Percentiles rank a stretch among this genome's conserved stretches.
Evolutionary conservation across 1,140 invertebrate genomes (phyloP).

Genomic region (Dreissena rostriformis): DNA sequence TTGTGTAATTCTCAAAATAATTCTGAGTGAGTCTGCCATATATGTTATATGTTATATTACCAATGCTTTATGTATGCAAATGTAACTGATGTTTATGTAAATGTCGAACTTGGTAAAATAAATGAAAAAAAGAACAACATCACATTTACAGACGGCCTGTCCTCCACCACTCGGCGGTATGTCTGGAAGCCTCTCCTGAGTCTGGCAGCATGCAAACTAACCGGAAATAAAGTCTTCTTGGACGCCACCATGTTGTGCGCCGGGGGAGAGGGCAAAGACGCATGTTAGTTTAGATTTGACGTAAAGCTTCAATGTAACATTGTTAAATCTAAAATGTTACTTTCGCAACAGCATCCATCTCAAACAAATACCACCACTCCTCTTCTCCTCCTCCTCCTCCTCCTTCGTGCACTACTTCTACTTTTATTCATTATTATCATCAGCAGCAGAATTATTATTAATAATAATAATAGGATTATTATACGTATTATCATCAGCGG

Average conservation of each 20-base stretch:
- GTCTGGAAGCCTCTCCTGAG: conserved; percentile 33
- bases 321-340: not conserved
- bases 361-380: not conserved
- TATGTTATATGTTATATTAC: no score
- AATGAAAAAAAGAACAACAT: no score
- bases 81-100: no score
- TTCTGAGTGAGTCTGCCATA: no score
- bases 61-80: no score
- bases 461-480: no score
- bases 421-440: no score
- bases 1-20: no score
- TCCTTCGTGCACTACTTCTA: no score
- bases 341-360: not conserved
- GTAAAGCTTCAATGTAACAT: not conserved
- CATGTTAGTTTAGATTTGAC: conserved; percentile 15
- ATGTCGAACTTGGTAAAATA: no score
- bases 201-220: not conserved
- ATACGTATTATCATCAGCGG: no score
- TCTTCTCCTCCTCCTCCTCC: no score
- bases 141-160: conserved; percentile 24
- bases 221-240: not conserved
- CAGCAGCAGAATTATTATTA: not conserved
- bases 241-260: conserved; percentile 38
- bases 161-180: conserved; percentile 10
- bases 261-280: conserved; percentile 18